A percentile compares a stretch with the other conserved stretches of the same genome.
Evolutionary conservation across 2,113 vertebrate species (phyloP).

Genomic region (Triplophysa rosa): DNA sequence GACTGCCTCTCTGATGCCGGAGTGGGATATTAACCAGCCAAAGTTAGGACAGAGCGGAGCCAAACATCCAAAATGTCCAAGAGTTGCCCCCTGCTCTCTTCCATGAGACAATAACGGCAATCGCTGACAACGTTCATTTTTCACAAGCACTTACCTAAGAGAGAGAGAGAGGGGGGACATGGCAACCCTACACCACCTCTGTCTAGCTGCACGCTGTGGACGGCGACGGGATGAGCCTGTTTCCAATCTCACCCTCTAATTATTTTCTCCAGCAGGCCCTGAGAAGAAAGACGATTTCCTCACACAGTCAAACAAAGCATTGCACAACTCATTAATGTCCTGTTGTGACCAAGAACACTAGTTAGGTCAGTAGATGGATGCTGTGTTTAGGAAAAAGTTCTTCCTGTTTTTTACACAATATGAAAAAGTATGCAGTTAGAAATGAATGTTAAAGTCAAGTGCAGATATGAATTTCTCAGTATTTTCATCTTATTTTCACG

Average conservation of each 20-base stretch:
- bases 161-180: constrained; percentile 26
- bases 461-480: too few relatives aligned
- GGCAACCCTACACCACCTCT: constrained; percentile 37
- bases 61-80: constrained; percentile 30
- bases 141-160: constrained; percentile 52
- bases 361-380: constrained; percentile 7
- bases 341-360: constrained; percentile 15
- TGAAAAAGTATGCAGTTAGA: neutral
- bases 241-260: constrained; percentile 49
- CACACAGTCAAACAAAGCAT: neutral
- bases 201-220: constrained; percentile 18
- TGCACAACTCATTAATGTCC: constrained; percentile 17
- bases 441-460: neutral
- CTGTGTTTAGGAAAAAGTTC: neutral
- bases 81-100: constrained; percentile 40
- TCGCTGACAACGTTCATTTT: constrained; percentile 54
- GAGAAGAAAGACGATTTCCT: constrained; percentile 28
- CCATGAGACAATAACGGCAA: constrained; percentile 50
- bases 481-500: too few relatives aligned
- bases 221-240: neutral
- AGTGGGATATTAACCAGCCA: constrained; percentile 43
- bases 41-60: constrained; percentile 28
- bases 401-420: neutral
- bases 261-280: constrained; percentile 30
- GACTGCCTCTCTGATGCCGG: neutral